Evolutionary conservation across 2,888 invertebrate genomes (phyloP), one percentile per base, ranked within the genome.

Genomic region (Oegoconia quadripuncta): DNA sequence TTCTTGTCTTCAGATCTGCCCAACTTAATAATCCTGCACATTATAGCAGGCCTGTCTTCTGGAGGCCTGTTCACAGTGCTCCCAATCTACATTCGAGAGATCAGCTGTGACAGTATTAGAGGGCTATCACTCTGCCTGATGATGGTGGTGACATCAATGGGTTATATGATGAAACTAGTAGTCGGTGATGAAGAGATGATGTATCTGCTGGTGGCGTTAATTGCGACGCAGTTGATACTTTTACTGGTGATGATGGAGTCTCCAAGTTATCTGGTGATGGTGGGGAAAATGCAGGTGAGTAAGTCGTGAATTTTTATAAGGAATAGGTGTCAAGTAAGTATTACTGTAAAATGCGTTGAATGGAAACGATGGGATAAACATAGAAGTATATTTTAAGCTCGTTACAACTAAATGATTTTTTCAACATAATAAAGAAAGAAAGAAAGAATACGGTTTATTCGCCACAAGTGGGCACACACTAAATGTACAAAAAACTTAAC

Each of bases 51-150:
- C 0, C 43, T 74, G 0, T 64, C 80, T 0, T 60, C 74, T 0
- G 76, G 72, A 0, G 83, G 78, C 0, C 48, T 83, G 0, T 80
- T 73, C 44, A 75, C 74, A 0, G 56, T 73, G 0, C 27, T 81
- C 1, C 82, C 82, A 1, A 64, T 68, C 0, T 83, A 80, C 46
- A 49, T 82, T 1, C 46, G 69, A 35, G 83, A 84, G 46, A 64
- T 78, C 11, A 72, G 67, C 11, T 46, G 64, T 0, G 41, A 44
- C 2, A 34, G 39, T 1, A 49, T 55, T 3, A 53, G 78, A 26
- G 74, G 72, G 0, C 46, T 70, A 4, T 58, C 64, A 1, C 28
- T 77, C 2, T 50, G 64, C 0, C 18, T 83, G 5, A 65, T 74
- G 52, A 48, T 67, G 40, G 41, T 61, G 2, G 65, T 81, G 72